phyloP scores from a whole-genome alignment of 2,888 invertebrate species.

The Synergus laeviventris region DNA sequence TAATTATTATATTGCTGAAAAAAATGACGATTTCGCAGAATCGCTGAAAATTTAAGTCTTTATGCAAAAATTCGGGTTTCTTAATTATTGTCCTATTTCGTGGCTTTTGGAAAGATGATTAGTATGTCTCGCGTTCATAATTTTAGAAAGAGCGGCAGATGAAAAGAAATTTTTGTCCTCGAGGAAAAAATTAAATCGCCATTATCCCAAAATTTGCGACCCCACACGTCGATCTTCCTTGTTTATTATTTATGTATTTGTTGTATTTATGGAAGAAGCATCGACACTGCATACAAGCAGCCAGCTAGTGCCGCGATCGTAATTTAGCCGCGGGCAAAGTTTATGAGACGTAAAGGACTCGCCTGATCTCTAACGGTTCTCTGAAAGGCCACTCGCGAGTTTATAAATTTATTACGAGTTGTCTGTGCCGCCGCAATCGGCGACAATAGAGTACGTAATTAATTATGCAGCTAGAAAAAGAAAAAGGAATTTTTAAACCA shows the following conservation, averaged over 20 bases:
- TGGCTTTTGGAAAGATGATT: conserved; percentile 30
- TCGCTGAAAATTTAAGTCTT: background rate
- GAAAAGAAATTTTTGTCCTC: conserved; percentile 39
- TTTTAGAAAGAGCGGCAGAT: conserved; percentile 9
- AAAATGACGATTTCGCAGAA: background rate
- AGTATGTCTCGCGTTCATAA: conserved; percentile 17
- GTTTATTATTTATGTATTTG: conserved; percentile 59
- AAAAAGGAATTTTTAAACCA: background rate
- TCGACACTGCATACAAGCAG: conserved; percentile 45
- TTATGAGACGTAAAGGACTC: conserved; percentile 56
- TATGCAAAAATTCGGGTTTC: conserved; percentile 7
- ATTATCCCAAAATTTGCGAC: conserved; percentile 45
- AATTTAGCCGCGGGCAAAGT: conserved; percentile 57
- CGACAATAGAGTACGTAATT: conserved; percentile 23
- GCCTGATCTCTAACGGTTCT: conserved; percentile 16
- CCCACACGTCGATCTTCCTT: conserved; percentile 46
- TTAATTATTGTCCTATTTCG: conserved; percentile 26
- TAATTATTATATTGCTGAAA: background rate
- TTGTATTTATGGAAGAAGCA: conserved; percentile 48
- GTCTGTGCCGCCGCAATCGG: background rate
- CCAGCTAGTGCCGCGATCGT: conserved; percentile 50
- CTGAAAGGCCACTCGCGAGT: conserved; percentile 16
- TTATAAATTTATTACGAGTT: conserved; percentile 32
- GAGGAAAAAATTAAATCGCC: conserved; percentile 40
- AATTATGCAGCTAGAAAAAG: conserved; percentile 1